These are phyloP conservation scores for Eubasilissa splendida DNA, from an alignment of 2,888 invertebrate genomes.

Conservation along the genomic window DNA sequence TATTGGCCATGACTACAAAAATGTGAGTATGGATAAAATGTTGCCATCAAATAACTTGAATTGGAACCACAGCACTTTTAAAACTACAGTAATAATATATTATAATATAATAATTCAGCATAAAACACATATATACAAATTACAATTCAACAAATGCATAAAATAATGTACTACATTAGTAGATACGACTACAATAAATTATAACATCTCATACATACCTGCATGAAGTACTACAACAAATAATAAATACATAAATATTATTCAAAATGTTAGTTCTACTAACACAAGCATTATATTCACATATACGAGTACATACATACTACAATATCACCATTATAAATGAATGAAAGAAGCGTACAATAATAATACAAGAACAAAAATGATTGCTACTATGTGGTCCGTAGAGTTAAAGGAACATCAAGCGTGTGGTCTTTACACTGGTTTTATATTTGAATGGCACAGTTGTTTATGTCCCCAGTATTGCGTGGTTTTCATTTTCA, in stretches of 20 bases:
- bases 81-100: not conserved
- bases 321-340: slow-evolving; percentile 15
- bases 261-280: slow-evolving; percentile 30
- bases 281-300: slow-evolving; percentile 36
- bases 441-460: not conserved
- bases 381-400: slow-evolving; percentile 54
- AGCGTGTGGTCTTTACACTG: not conserved
- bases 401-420: slow-evolving; percentile 40
- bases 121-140: slow-evolving; percentile 16
- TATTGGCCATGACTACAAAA: not conserved
- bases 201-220: slow-evolving; percentile 26
- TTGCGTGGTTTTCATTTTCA: slow-evolving; percentile 11
- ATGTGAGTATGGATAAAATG: not conserved
- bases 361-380: slow-evolving; percentile 51
- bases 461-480: not conserved
- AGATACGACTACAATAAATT: not conserved
- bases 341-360: slow-evolving; percentile 33
- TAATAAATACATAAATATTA: slow-evolving; percentile 15
- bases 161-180: slow-evolving; percentile 25
- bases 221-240: slow-evolving; percentile 24
- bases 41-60: not conserved
- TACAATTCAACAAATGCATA: slow-evolving; percentile 6
- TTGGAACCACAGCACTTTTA: slow-evolving; percentile 12
- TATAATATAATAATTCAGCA: slow-evolving; percentile 12
- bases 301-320: slow-evolving; percentile 23